Conservation (phyloP, 2,888 invertebrate genomes). For the Drosophila planitibia region DNA sequence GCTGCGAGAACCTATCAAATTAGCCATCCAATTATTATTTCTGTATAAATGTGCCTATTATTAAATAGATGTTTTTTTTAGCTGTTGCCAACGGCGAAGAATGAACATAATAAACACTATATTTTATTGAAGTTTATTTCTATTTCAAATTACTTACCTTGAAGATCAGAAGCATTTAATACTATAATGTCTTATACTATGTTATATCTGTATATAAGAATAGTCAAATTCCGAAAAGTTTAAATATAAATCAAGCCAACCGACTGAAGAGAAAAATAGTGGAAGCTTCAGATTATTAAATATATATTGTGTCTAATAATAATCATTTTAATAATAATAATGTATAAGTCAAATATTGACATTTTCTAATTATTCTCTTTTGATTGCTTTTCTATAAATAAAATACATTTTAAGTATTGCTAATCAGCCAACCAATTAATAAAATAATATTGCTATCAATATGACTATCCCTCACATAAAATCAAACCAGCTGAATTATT, state of each 20-base stretch:
- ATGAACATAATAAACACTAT: neutral
- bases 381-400: neutral
- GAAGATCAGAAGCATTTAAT: neutral
- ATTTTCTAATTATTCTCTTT: neutral
- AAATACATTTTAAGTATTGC: neutral
- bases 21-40: slow-evolving; percentile 5
- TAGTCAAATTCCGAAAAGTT: neutral
- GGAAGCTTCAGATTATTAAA: too few species aligned
- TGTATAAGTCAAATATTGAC: neutral
- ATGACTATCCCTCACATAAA: neutral
- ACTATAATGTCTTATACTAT: neutral
- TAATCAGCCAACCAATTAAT: slow-evolving; percentile 34
- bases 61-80: neutral
- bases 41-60: neutral
- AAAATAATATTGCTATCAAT: slow-evolving; percentile 2
- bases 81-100: slow-evolving; percentile 14
- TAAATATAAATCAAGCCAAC: too few species aligned
- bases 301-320: neutral
- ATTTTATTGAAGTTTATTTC: neutral
- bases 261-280: neutral
- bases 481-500: neutral
- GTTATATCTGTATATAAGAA: neutral
- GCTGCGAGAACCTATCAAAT: slow-evolving; percentile 30
- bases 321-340: neutral
- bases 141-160: neutral